These are phyloP conservation scores for Brachionus asplanchnoidis DNA, from an alignment of 1,140 invertebrate genomes.

Conservation along the genomic window DNA sequence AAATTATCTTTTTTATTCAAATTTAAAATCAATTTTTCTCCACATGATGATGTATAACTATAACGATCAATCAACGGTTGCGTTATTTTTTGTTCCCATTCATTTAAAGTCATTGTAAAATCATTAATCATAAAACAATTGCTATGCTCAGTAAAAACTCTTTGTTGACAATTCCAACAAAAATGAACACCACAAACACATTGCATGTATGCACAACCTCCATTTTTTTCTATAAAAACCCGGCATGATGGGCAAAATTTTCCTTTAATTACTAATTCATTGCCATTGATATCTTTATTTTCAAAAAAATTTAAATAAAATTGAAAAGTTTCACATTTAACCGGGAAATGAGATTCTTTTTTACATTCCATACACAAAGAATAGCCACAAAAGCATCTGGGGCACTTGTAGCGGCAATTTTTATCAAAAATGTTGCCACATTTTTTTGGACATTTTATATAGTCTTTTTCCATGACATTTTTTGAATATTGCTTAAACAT, in stretches of 20 bases:
- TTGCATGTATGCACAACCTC: not conserved
- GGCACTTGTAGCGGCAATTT: not conserved
- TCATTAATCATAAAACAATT: not conserved
- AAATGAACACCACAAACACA: slow-evolving; percentile 15
- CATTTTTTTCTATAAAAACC: slow-evolving; percentile 16
- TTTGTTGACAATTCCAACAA: slow-evolving; percentile 17
- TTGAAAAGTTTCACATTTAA: not conserved
- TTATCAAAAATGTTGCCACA: not conserved
- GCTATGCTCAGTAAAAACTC: not conserved
- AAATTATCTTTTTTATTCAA: not conserved
- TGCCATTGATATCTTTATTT: not conserved
- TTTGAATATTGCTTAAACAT: not conserved
- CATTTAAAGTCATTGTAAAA: not conserved
- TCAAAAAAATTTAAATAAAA: not conserved
- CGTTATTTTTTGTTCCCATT: not conserved
- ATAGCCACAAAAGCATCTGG: not conserved
- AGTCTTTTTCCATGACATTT: not conserved
- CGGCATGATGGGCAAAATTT: not conserved
- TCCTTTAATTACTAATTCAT: not conserved
- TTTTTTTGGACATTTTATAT: not conserved
- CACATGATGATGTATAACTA: not conserved
- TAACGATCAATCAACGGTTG: not conserved
- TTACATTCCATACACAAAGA: not conserved
- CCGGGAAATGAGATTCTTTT: not conserved
- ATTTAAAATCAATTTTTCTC: not conserved